Base-by-base conservation (phyloP, 2,888 invertebrate genomes). In the Drosophila fungiperda region DNA sequence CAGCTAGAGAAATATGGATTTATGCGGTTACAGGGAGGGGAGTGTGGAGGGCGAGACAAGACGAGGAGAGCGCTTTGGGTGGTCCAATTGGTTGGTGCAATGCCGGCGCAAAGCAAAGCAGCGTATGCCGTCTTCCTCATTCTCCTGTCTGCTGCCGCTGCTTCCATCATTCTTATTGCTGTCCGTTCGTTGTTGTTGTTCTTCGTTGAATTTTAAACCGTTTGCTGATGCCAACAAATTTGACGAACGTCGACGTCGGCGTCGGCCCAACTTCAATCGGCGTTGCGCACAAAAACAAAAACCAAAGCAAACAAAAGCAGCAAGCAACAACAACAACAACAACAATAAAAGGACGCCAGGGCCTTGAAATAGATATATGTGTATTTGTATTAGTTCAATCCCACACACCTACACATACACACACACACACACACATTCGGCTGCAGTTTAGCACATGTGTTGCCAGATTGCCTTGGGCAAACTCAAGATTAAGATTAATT, bases 221-320 rank as follows among this genome's bases (percentile, higher is more conserved):
- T 77, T 84, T 89, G 89, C 85, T 90, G 91, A 90, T 91, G 89
- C 83, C 86, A 88, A 83, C 83, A 89, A 81, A 82, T 78, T 84
- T 85, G 80, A 90, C 88, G 88, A 91, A 90, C 81, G 83, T 80
- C 78, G 80, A 80, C 83, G 76, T 82, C 84, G 81, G 74, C 82
- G 83, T 90, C 90, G 91, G 90, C 82, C 91, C 79, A 90, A 91
- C 90, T 91, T 90, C 90, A 90, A 90, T 90, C 84, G 90, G 57
- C 73, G 76, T 45, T 58, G 74, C 82, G 74, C 74, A 76, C 58
- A 69, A 82, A 73, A 77, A 66, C 57, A 71, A 70, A 80, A 87
- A 75, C 60, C 69, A 71, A 70, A 72, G 76, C 73, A 83, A 76
- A 71, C 66, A 75, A 68, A 64, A 79, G 35, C 67, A 63, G 42